A percentile compares a stretch with the other conserved stretches of the same genome.
Evolutionary conservation across 2,113 vertebrate species (phyloP).

Genomic region (Motacilla tschutschensis): DNA sequence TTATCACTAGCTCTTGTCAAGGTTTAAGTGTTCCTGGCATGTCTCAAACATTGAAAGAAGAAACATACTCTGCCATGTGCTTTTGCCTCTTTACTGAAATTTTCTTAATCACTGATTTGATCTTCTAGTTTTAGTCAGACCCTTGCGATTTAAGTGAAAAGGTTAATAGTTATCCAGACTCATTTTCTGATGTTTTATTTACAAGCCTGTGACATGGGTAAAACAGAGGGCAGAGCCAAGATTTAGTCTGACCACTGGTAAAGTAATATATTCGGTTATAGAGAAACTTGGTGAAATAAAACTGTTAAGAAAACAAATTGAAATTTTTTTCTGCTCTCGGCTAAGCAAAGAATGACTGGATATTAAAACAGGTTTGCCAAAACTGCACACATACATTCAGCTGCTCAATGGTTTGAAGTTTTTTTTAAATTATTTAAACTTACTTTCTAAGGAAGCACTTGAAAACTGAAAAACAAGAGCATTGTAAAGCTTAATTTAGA

Average conservation of each 20-base stretch:
- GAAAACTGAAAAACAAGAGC: neutral
- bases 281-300: neutral
- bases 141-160: neutral
- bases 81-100: neutral
- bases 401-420: neutral
- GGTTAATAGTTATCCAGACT: neutral
- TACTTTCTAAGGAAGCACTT: slow-evolving; percentile 9
- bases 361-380: neutral
- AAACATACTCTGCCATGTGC: neutral
- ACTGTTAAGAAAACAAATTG: neutral
- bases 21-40: neutral
- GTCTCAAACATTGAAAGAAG: neutral
- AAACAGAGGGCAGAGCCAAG: neutral
- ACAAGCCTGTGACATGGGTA: neutral
- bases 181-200: neutral
- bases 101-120: neutral
- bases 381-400: neutral
- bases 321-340: neutral
- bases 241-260: neutral
- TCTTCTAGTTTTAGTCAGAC: neutral
- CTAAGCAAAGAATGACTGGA: neutral
- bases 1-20: neutral
- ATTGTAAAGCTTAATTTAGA: neutral
- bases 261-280: neutral
- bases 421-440: slow-evolving; percentile 8